Evolutionary conservation across 2,113 vertebrate genomes (phyloP).

Genomic region (Nothobranchius kuhntae): DNA sequence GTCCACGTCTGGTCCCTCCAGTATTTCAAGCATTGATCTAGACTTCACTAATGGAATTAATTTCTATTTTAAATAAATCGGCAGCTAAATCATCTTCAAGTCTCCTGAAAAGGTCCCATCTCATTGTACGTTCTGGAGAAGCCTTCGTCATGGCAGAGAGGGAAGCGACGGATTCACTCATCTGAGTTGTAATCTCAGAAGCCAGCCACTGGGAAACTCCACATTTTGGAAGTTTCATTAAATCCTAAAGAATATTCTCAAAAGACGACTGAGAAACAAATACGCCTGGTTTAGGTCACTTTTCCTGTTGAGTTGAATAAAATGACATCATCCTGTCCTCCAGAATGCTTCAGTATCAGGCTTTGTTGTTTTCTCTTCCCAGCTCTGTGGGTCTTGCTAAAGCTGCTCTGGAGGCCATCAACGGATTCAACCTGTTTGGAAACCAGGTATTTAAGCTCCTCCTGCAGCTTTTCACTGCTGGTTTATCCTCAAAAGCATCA

Average conservation of each 20-base stretch:
- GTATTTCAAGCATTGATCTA: slow-evolving; percentile 50
- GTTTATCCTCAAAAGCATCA: neutral
- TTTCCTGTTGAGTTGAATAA: neutral
- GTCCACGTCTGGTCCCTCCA: neutral
- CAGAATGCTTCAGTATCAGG: neutral
- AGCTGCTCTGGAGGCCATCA: slow-evolving; percentile 97
- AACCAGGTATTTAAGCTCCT: slow-evolving; percentile 85
- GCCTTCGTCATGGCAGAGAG: slow-evolving; percentile 26
- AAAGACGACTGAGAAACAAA: neutral
- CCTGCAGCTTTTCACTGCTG: neutral
- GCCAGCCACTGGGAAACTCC: slow-evolving; percentile 55
- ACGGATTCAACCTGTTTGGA: slow-evolving; percentile 98
- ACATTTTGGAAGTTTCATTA: slow-evolving; percentile 32
- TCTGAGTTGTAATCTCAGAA: slow-evolving; percentile 57
- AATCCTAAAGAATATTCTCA: slow-evolving; percentile 11
- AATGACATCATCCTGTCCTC: neutral
- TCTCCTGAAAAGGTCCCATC: neutral
- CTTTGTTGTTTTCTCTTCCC: slow-evolving; percentile 35
- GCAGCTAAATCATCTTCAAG: slow-evolving; percentile 22
- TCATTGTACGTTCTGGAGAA: slow-evolving; percentile 17
- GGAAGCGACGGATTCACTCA: slow-evolving; percentile 46
- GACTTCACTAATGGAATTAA: slow-evolving; percentile 38
- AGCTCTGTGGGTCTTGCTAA: slow-evolving; percentile 97
- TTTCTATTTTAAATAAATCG: slow-evolving; percentile 41
- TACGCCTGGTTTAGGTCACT: neutral